Evolutionary conservation across 2,888 invertebrate species (phyloP), one percentile per base, ranked within the genome.

Genomic region (Ariolimax columbianus): DNA sequence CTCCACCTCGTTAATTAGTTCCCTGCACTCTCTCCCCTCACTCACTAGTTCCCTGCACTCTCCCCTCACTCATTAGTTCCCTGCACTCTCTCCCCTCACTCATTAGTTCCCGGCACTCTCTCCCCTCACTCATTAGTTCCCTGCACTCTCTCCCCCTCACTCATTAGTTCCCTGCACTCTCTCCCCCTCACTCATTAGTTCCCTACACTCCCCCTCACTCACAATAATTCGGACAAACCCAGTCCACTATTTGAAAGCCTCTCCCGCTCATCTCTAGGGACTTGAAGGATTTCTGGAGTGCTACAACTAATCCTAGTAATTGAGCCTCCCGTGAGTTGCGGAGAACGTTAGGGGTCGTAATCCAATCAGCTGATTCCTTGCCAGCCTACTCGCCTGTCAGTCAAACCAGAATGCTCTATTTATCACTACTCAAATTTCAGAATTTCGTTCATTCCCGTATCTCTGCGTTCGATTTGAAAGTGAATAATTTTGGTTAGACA

Each of bases 321-420:
- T 82, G 82, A 82, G 82, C 73, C 82, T 72, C 40, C 38, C 59
- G 82, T n/a, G 82, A 82, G 75, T 75, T 63, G 73, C 33, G 38
- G 75, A 63, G 82, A 75, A 82, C 82, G 73, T n/a, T n/a, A n/a
- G 38, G 75, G 59, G 17, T 72, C 75, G 38, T 75, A 82, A 82
- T 75, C 75, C 82, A 82, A 82, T 82, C 82, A 82, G 63, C 75
- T 59, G 82, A 40, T 75, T 55, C 82, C 75, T 75, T 33, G 59
- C 23, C 82, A 73, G 63, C 82, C 82, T 75, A 82, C 82, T 59
- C 73, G 82, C 75, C 75, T 82, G 82, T 82, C 82, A 82, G 63
- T 73, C 82, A 75, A 75, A 55, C 63, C 17, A 82, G 59, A 75
- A 75, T 82, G 75, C 51, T 38, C 63, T 72, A 82, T 55, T 63